A percentile compares a stretch with the other conserved stretches of the same genome.
Evolutionary conservation across 2,888 invertebrate genomes (phyloP).

Genomic region (Cybosia mesomella): DNA sequence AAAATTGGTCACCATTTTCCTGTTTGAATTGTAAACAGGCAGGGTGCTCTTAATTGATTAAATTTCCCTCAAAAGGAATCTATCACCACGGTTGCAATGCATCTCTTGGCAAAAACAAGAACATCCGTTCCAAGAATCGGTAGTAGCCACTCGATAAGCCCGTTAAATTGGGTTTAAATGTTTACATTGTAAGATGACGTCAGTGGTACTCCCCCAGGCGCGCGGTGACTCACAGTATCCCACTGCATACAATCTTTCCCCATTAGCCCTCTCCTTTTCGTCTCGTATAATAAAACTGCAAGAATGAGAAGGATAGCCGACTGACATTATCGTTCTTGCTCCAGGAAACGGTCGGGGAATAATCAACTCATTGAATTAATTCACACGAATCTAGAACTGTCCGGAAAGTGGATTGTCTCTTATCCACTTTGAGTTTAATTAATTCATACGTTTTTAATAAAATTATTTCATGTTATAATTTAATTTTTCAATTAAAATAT

Average conservation of each 20-base stretch:
- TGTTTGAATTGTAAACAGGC: not conserved
- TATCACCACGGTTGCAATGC: not conserved
- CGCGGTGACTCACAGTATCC: conserved; percentile 63
- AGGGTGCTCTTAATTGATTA: not conserved
- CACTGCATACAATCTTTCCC: conserved; percentile 49
- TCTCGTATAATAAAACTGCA: conserved; percentile 11
- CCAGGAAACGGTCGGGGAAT: conserved; percentile 56
- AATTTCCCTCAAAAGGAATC: not conserved
- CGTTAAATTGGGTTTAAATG: conserved; percentile 54
- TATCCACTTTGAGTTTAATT: not conserved
- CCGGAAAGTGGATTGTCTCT: conserved; percentile 37
- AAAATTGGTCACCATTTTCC: not conserved
- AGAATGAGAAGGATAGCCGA: conserved; percentile 34
- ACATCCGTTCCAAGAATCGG: conserved; percentile 46
- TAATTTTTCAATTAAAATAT: not conserved
- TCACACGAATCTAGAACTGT: conserved; percentile 54
- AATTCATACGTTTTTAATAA: not conserved
- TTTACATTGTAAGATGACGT: conserved; percentile 63
- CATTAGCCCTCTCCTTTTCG: conserved; percentile 25
- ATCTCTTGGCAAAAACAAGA: conserved; percentile 16
- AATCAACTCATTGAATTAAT: conserved; percentile 67
- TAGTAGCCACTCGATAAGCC: conserved; percentile 52
- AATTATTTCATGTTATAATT: not conserved
- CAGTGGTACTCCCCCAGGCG: conserved; percentile 59
- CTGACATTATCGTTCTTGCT: conserved; percentile 46